Conservation (phyloP, 2,888 invertebrate species). For the Polydrusus tereticollis region DNA sequence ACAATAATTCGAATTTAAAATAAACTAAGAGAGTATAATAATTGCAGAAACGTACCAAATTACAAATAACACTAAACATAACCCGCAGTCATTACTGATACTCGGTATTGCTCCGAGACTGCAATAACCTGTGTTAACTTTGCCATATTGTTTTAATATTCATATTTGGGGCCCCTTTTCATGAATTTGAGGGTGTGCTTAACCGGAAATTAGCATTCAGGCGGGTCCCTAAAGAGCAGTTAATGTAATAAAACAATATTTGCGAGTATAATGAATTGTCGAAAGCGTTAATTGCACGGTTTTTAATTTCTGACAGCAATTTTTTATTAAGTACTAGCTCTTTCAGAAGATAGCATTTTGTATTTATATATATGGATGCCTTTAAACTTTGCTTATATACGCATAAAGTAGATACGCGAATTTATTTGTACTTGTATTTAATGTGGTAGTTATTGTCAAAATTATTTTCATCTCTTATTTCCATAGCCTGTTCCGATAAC, state of each 20-base stretch:
- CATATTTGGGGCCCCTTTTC: constrained; percentile 37
- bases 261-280: constrained; percentile 16
- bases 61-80: constrained; percentile 23
- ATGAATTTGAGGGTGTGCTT: constrained; percentile 37
- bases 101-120: neutral
- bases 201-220: constrained; percentile 33
- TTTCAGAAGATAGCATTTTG: too few relatives aligned
- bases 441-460: too few relatives aligned
- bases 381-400: too few relatives aligned
- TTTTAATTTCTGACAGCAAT: neutral
- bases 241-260: constrained; percentile 42
- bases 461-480: too few relatives aligned
- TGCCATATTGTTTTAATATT: constrained; percentile 42
- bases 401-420: too few relatives aligned
- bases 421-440: too few relatives aligned
- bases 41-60: neutral
- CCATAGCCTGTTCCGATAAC: too few relatives aligned
- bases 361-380: too few relatives aligned
- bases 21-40: too few relatives aligned
- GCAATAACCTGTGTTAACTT: constrained; percentile 22
- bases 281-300: constrained; percentile 16
- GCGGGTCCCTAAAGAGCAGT: constrained; percentile 30
- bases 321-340: neutral
- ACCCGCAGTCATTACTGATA: constrained; percentile 14
- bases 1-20: too few relatives aligned